Evolutionary conservation across 2,888 invertebrate genomes (phyloP).

Genomic region (Cataglyphis albicans): DNA sequence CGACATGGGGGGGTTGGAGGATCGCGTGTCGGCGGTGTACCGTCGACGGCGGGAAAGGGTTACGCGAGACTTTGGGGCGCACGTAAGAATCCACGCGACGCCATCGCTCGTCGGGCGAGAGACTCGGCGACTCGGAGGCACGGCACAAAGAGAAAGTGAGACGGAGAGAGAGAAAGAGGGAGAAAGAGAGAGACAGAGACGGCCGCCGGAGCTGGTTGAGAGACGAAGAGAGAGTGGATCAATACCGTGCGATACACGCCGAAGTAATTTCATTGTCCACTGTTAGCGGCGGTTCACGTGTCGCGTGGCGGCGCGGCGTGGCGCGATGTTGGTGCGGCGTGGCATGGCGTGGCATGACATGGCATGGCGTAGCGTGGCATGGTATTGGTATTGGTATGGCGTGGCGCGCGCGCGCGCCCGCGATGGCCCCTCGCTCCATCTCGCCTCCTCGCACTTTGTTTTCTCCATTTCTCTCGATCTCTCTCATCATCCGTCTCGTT

Average conservation of each 20-base stretch:
- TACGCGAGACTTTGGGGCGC: conserved; percentile 38
- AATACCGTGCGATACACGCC: conserved; percentile 81
- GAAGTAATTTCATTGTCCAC: conserved; percentile 84
- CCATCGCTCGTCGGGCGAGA: conserved; percentile 59
- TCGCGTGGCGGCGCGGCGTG: conserved; percentile 76
- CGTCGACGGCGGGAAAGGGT: conserved; percentile 55
- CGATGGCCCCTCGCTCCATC: conserved; percentile 57
- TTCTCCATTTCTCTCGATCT: conserved; percentile 21
- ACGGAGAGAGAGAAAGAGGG: conserved; percentile 36
- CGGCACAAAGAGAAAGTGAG: conserved; percentile 35
- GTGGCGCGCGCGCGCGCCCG: conserved; percentile 57
- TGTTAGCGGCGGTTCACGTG: conserved; percentile 82
- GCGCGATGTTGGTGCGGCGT: conserved; percentile 71
- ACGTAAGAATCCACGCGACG: conserved; percentile 63
- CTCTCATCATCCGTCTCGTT: conserved; percentile 34
- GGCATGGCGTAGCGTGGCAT: conserved; percentile 63
- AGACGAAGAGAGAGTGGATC: conserved; percentile 76
- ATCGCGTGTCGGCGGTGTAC: conserved; percentile 53
- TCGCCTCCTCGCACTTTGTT: conserved; percentile 2
- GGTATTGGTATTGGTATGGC: conserved; percentile 70
- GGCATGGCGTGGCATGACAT: conserved; percentile 73
- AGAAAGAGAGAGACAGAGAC: conserved; percentile 36
- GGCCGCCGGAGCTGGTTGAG: conserved; percentile 46
- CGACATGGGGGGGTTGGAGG: conserved; percentile 38
- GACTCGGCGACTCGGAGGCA: conserved; percentile 63